A percentile compares a stretch with the other conserved stretches of the same genome.
phyloP scores from a whole-genome alignment of 2,888 invertebrate genomes.

The Caenorhabditis drosophilae region DNA sequence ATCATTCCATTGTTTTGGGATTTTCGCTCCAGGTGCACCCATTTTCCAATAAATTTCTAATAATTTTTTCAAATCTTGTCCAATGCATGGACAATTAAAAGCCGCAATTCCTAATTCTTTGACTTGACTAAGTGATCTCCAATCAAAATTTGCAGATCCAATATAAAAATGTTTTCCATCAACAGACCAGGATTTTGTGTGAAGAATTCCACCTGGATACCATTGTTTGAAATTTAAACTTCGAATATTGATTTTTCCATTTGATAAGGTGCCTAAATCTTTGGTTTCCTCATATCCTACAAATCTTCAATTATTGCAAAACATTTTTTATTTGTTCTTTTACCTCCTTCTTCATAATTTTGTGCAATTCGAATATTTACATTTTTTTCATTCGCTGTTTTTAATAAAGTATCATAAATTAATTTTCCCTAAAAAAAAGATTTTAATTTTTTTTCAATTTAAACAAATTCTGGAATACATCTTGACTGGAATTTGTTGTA shows the following conservation, averaged over 20 bases:
- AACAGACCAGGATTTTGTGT: constrained; percentile 82
- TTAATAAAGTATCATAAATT: constrained; percentile 51
- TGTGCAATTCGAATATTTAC: constrained; percentile 59
- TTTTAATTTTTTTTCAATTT: too few relatives aligned
- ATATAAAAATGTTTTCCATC: constrained; percentile 88
- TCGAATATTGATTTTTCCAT: constrained; percentile 53
- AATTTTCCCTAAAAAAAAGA: constrained; percentile 53
- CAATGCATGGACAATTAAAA: constrained; percentile 83
- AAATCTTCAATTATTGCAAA: constrained; percentile 2
- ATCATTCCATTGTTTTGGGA: constrained; percentile 55
- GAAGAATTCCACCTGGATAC: constrained; percentile 51
- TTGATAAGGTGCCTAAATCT: constrained; percentile 36
- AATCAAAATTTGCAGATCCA: constrained; percentile 95
- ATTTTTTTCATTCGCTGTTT: constrained; percentile 47
- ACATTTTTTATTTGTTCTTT: neutral
- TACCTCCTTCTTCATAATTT: constrained; percentile 39
- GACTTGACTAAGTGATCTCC: constrained; percentile 77
- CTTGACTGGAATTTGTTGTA: constrained; percentile 27
- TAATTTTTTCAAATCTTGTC: constrained; percentile 84
- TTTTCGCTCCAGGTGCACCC: constrained; percentile 51
- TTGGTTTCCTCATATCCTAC: constrained; percentile 43
- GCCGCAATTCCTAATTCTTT: constrained; percentile 83
- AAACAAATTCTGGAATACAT: too few relatives aligned
- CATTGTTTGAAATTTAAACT: constrained; percentile 57
- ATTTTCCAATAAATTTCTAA: constrained; percentile 76